Evolutionary conservation across 2,888 invertebrate species (phyloP).

Genomic region (Lochmaea crataegi): DNA sequence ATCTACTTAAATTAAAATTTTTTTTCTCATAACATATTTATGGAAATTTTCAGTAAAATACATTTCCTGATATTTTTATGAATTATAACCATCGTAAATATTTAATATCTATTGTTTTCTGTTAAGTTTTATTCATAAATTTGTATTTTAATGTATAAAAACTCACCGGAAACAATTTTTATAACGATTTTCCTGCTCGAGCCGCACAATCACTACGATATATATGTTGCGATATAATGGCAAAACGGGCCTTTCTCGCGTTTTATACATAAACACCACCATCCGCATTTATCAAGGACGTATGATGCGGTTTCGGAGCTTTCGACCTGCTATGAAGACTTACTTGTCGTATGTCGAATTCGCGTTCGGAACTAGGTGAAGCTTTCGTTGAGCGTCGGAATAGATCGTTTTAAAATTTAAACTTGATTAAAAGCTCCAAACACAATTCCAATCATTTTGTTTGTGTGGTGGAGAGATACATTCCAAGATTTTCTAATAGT

Average conservation of each 20-base stretch:
- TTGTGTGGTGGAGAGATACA: neutral
- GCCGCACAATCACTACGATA: conserved; percentile 39
- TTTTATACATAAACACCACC: conserved; percentile 49
- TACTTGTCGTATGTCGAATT: conserved; percentile 36
- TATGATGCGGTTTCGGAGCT: conserved; percentile 40
- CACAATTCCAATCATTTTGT: conserved; percentile 28
- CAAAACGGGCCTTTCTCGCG: conserved; percentile 46
- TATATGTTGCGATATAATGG: conserved; percentile 46
- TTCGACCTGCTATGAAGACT: conserved; percentile 32
- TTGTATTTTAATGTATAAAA: conserved; percentile 13
- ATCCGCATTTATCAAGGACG: conserved; percentile 43
- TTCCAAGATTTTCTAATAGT: neutral
- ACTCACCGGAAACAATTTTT: conserved; percentile 40
- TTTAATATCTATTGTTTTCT: neutral
- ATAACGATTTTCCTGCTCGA: conserved; percentile 12
- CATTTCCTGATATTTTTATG: too few relatives aligned
- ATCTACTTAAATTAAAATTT: too few relatives aligned
- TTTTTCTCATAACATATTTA: too few relatives aligned
- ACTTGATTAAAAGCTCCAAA: conserved; percentile 36
- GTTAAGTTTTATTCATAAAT: conserved; percentile 2
- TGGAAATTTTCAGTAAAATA: too few relatives aligned
- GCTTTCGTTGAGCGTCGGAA: conserved; percentile 24
- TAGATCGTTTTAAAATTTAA: conserved; percentile 29
- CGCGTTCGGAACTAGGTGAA: conserved; percentile 35
- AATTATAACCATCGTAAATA: neutral